A percentile compares a stretch with the other conserved stretches of the same genome.
Evolutionary conservation across 1,140 invertebrate species (phyloP).

Genomic region (Hetaerina americana): DNA sequence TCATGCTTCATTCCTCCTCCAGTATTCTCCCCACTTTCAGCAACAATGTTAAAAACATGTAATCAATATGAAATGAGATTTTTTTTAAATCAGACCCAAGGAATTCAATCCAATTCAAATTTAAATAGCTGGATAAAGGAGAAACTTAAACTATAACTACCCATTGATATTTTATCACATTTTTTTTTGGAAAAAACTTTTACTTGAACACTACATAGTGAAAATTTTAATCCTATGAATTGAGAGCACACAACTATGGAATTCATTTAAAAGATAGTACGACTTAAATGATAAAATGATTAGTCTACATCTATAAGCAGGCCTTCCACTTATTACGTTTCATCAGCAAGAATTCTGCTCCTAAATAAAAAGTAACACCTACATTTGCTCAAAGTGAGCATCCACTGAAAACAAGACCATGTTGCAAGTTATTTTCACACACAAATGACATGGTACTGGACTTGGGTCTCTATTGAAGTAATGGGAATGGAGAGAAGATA

Average conservation of each 20-base stretch:
- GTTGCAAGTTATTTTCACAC: neutral
- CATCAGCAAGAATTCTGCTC: neutral
- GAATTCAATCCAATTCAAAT: too few species aligned
- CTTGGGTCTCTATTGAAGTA: neutral
- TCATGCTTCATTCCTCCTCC: neutral
- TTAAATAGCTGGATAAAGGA: neutral
- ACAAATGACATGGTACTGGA: neutral
- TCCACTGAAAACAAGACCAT: too few species aligned
- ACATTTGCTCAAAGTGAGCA: neutral
- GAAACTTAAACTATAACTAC: neutral
- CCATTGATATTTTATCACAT: too few species aligned
- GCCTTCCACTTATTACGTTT: neutral
- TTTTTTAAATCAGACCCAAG: too few species aligned
- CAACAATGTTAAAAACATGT: neutral
- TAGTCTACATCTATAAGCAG: neutral
- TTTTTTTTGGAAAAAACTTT: too few species aligned
- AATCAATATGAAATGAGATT: neutral
- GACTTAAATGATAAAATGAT: neutral
- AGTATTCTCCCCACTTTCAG: neutral
- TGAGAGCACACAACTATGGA: too few species aligned
- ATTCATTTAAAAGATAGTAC: too few species aligned
- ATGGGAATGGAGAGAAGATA: neutral
- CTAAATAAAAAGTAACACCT: neutral
- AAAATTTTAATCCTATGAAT: too few species aligned
- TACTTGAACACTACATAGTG: too few species aligned